Evolutionary conservation across 2,113 vertebrate genomes (phyloP).

Genomic region (Glaucidium brasilianum): DNA sequence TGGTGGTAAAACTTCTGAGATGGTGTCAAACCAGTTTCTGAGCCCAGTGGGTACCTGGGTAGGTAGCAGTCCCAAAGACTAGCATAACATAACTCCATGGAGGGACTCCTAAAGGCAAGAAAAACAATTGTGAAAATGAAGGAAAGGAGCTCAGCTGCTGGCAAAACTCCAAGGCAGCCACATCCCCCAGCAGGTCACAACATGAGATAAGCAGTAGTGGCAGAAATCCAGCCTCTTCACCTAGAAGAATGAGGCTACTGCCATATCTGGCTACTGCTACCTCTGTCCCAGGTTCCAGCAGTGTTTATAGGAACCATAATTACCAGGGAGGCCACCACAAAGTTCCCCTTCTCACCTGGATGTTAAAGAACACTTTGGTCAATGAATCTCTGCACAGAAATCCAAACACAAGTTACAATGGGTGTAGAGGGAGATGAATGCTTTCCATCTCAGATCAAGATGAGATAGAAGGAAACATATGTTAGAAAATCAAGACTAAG

Average conservation of each 20-base stretch:
- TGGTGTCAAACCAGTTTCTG: background rate
- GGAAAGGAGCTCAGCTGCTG: background rate
- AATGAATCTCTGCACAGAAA: background rate
- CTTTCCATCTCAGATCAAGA: background rate
- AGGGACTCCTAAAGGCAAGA: background rate
- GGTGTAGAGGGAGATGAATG: background rate
- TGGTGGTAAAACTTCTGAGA: background rate
- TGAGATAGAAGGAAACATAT: background rate
- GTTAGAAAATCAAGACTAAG: background rate
- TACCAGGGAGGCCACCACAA: background rate
- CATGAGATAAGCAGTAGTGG: background rate
- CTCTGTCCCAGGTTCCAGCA: background rate
- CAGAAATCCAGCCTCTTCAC: background rate
- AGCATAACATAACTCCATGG: background rate
- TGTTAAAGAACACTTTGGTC: background rate
- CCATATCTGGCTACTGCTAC: background rate
- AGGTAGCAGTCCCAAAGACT: background rate
- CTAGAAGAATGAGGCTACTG: background rate
- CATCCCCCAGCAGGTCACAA: rapidly evolving
- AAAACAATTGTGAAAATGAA: background rate
- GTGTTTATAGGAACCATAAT: background rate
- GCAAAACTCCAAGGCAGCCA: background rate
- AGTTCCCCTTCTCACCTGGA: background rate
- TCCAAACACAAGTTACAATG: background rate
- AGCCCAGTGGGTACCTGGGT: background rate